Conservation (phyloP, 2,113 vertebrate genomes). For the Pampusana beccarii region DNA sequence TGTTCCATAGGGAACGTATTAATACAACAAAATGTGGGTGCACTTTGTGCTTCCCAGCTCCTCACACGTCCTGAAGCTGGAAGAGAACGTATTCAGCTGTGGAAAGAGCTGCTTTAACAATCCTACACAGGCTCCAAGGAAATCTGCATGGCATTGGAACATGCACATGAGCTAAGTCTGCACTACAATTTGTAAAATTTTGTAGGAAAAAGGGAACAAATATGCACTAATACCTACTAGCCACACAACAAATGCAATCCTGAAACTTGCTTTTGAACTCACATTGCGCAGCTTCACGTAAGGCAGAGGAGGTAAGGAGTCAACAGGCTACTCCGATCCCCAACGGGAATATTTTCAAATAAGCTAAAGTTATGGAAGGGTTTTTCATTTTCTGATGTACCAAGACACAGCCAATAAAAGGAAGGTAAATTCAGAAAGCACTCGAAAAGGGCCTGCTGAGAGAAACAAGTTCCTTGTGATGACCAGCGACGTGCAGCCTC, state of each 20-base stretch:
- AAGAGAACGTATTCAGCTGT: neutral
- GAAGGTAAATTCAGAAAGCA: neutral
- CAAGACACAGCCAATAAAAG: neutral
- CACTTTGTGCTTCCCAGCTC: neutral
- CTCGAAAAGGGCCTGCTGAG: neutral
- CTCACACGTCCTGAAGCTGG: neutral
- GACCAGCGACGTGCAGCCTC: neutral
- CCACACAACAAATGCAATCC: neutral
- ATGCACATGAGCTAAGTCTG: neutral
- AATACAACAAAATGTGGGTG: neutral
- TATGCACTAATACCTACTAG: neutral
- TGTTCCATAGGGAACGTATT: rapidly evolving
- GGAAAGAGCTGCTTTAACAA: neutral
- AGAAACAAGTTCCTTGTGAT: rapidly evolving
- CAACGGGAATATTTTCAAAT: neutral
- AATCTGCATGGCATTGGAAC: neutral
- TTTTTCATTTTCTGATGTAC: neutral
- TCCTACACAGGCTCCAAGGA: neutral
- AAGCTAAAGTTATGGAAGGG: neutral
- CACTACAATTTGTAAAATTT: neutral
- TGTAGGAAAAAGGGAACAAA: neutral
- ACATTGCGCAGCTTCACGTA: neutral
- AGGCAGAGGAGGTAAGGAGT: neutral
- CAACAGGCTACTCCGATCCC: neutral
- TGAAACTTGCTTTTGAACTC: neutral